Base-by-base conservation (phyloP, 2,113 vertebrate species). In the Falco punctatus region DNA sequence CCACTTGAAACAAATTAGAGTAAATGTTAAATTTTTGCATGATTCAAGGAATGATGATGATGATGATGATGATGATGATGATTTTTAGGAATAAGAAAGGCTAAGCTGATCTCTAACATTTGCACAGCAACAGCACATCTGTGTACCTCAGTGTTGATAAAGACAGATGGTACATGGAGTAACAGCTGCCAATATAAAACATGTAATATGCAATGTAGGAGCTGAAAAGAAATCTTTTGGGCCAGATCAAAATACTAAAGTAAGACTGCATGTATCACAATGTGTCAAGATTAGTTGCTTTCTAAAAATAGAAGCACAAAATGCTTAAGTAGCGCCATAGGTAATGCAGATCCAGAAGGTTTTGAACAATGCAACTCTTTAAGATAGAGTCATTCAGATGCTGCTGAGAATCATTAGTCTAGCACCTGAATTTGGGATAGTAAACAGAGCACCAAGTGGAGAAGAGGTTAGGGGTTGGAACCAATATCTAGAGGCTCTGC, bases 221-320 rank as follows among this genome's bases (percentile, higher is more conserved):
- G 22, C 40, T 87, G 40, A 94, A 97, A 97, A 96, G 9, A 92
- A 94, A 94, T 92, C 8, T 92, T 95, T 83, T 97, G 70, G 73
- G 65, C 28, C 52, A 84, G 73, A 97, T 90, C 32, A 93, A 96
- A 92, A 94, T 88, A 57, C 38, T 77, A 87, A 89, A 55, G 33
- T 90, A 95, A 92, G 59, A 93, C 70, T 91, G 33, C 27, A 59
- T 77, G 20, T 55, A 93, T 94, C 64, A 95, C 33, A 92, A 15
- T 27, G 5, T 79, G 18, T 74, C 66, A 84, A 86, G 35, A 96
- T 84, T 86, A 92, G 88, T 28, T 69, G 15, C 6, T 75, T 97
- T 81, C 66, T 84, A 73, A 95, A 95, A 92, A 84, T 81, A 94
- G 65, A 65, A 84, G 8, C 32, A n/a, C 32, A 46, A 49, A n/a